Percentiles rank a stretch among this genome's conserved stretches.
Evolutionary conservation across 2,888 invertebrate genomes (phyloP).

Genomic region (Proisotoma minuta): DNA sequence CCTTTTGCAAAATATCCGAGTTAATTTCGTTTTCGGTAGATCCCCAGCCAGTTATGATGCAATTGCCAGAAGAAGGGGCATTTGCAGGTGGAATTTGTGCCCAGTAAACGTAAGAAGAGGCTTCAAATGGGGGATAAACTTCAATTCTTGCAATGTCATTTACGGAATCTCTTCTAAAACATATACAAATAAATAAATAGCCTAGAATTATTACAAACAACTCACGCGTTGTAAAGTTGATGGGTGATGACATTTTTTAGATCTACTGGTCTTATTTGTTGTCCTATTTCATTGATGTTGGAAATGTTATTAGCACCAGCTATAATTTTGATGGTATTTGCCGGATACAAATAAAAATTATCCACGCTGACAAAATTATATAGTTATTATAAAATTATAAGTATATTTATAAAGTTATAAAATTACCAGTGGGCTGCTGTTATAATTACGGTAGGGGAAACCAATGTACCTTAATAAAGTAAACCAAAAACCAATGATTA

Average conservation of each 20-base stretch:
- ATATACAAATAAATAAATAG: background rate
- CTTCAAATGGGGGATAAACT: background rate
- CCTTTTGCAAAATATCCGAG: background rate
- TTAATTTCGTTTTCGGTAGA: background rate
- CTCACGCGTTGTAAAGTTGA: background rate
- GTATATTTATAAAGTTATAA: background rate
- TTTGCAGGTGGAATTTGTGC: background rate
- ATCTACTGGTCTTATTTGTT: background rate
- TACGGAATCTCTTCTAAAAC: background rate
- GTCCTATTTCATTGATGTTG: background rate
- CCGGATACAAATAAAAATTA: background rate
- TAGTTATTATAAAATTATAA: background rate
- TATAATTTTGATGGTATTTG: background rate
- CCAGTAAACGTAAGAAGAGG: background rate
- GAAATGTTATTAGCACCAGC: constrained; percentile 5
- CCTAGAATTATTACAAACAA: background rate
- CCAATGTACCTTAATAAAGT: background rate
- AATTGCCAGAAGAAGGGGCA: background rate
- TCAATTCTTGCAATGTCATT: constrained; percentile 4
- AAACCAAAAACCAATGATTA: too few species aligned
- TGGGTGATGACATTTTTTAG: background rate
- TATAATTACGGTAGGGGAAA: background rate
- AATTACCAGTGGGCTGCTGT: background rate
- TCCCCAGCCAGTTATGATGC: constrained; percentile 5
- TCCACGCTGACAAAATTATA: background rate